A percentile compares a stretch with the other conserved stretches of the same genome.
Evolutionary conservation across 1,140 invertebrate species (phyloP).

Genomic region (Macrobrachium rosenbergii): DNA sequence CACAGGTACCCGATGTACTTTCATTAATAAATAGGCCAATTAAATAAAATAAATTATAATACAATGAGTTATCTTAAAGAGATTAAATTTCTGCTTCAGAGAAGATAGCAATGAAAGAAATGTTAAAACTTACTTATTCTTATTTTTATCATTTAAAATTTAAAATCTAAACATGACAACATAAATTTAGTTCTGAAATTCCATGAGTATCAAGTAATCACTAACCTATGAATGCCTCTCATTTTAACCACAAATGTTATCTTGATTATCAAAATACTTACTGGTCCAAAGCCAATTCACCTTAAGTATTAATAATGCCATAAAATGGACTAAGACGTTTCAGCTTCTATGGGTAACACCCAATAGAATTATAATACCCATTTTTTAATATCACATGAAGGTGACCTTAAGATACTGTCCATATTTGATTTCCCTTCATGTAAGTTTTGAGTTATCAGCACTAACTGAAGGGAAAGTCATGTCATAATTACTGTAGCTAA

Average conservation of each 20-base stretch:
- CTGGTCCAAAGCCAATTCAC: not conserved
- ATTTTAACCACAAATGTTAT: not conserved
- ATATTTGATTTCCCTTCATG: not conserved
- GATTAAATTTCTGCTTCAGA: not conserved
- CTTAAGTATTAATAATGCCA: conserved; percentile 49
- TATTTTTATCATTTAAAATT: conserved; percentile 10
- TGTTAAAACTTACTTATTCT: not conserved
- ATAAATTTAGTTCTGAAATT: not conserved
- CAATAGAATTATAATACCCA: conserved; percentile 35
- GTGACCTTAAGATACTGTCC: conserved; percentile 4
- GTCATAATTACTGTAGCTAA: not conserved
- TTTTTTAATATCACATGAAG: not conserved
- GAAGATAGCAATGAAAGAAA: conserved; percentile 20
- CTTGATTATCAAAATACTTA: conserved; percentile 2
- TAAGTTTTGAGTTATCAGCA: not conserved
- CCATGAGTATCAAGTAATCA: not conserved
- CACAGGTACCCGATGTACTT: not conserved
- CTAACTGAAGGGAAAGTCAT: not conserved
- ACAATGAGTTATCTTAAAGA: conserved; percentile 6
- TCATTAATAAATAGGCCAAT: conserved; percentile 37
- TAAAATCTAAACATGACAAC: not conserved
- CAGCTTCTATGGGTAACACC: conserved; percentile 1
- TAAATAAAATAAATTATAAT: conserved; percentile 41
- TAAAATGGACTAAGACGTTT: conserved; percentile 28
- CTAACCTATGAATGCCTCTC: conserved; percentile 35